phyloP scores from a whole-genome alignment of 2,888 invertebrate genomes.

The Microlaimidae sp. region DNA sequence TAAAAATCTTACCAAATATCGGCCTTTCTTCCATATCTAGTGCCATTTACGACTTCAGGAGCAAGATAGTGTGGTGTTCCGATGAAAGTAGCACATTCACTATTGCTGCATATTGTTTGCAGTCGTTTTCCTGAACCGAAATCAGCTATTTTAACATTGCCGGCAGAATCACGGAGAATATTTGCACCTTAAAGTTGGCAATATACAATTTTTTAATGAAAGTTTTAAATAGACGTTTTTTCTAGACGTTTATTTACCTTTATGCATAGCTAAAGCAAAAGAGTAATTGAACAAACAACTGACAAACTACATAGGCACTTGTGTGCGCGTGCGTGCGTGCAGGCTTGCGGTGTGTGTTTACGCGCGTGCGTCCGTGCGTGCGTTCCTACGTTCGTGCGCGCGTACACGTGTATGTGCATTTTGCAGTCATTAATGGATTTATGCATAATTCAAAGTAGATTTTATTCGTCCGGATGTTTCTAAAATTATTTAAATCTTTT shows the following conservation, averaged over 20 bases:
- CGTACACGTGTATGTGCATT: no score
- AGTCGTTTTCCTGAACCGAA: constrained; percentile 41
- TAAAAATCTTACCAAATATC: constrained; percentile 36
- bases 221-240: no score
- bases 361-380: no score
- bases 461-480: no score
- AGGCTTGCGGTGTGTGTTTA: no score
- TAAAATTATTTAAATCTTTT: no score
- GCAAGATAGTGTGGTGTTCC: constrained; percentile 41
- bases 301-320: background rate
- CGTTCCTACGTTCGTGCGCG: no score
- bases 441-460: no score
- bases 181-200: constrained; percentile 40
- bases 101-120: constrained; percentile 33
- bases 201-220: no score
- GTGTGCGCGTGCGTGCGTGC: background rate
- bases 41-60: constrained; percentile 39
- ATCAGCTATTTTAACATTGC: constrained; percentile 42
- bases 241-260: background rate
- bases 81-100: constrained; percentile 28
- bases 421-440: no score
- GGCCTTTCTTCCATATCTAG: constrained; percentile 37
- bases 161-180: constrained; percentile 38
- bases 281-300: no score
- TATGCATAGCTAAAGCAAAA: background rate